phyloP scores from a whole-genome alignment of 2,113 vertebrate species.

The Larimichthys polyactis region DNA sequence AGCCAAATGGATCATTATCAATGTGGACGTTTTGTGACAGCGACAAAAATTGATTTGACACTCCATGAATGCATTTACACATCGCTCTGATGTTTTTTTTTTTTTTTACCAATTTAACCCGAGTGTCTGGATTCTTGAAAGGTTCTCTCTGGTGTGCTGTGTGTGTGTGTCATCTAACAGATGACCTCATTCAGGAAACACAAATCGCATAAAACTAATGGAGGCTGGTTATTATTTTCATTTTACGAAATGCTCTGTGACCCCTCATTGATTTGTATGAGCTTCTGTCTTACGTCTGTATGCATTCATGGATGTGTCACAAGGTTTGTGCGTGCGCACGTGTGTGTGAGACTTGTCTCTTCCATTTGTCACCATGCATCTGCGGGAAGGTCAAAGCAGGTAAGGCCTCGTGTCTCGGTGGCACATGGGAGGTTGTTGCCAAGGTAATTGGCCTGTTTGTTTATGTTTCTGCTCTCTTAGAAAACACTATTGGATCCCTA shows the following conservation, averaged over 20 bases:
- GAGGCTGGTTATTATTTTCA: neutral
- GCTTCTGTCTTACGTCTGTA: slow-evolving; percentile 11
- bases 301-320: neutral
- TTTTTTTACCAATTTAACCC: slow-evolving; percentile 25
- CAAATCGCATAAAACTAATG: neutral
- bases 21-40: slow-evolving; percentile 31
- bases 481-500: slow-evolving; percentile 25
- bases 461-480: slow-evolving; percentile 32
- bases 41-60: slow-evolving; percentile 22
- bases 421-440: slow-evolving; percentile 59
- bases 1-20: slow-evolving; percentile 36
- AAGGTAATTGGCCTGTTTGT: slow-evolving; percentile 64
- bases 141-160: neutral
- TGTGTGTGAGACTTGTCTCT: slow-evolving; percentile 11
- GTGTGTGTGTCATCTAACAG: neutral
- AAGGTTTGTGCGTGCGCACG: neutral
- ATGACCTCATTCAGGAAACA: slow-evolving; percentile 7
- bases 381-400: slow-evolving; percentile 56
- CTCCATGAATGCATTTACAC: slow-evolving; percentile 14
- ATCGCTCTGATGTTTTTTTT: slow-evolving; percentile 12
- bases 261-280: neutral
- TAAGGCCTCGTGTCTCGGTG: slow-evolving; percentile 43
- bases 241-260: slow-evolving; percentile 1
- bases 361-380: slow-evolving; percentile 26
- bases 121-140: slow-evolving; percentile 7